Evolutionary conservation across 2,888 invertebrate species (phyloP).

Genomic region (Apamea anceps): DNA sequence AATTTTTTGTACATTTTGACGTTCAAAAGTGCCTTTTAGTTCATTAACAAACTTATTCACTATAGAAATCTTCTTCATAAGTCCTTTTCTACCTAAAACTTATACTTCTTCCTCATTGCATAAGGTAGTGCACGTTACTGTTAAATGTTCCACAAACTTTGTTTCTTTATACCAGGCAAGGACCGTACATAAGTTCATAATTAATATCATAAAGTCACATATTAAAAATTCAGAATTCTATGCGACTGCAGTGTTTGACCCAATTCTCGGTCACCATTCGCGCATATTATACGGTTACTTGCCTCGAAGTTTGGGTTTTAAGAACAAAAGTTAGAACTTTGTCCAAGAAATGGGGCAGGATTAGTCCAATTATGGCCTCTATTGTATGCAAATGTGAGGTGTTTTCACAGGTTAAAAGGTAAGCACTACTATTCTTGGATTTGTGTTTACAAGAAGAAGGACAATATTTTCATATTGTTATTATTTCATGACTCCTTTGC

Average conservation of each 20-base stretch:
- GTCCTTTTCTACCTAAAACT: not conserved
- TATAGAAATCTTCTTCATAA: too few relatives aligned
- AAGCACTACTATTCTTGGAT: not conserved
- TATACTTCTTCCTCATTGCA: not conserved
- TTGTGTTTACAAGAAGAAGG: not conserved
- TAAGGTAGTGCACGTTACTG: not conserved
- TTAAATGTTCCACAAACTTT: not conserved
- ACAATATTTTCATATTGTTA: not conserved
- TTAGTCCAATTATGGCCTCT: conserved; percentile 30
- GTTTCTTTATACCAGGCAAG: not conserved
- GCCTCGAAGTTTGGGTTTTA: conserved; percentile 52
- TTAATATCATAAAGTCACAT: conserved; percentile 1
- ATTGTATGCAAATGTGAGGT: conserved; percentile 22
- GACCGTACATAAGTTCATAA: conserved; percentile 4
- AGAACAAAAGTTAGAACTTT: conserved; percentile 55
- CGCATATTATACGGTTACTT: conserved; percentile 42
- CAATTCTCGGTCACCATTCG: conserved; percentile 42
- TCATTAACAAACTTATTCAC: not conserved
- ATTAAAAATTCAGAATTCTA: conserved; percentile 33
- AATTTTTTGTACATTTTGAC: too few relatives aligned
- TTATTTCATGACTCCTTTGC: not conserved
- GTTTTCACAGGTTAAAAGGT: not conserved
- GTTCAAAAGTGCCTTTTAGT: too few relatives aligned
- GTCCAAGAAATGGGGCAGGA: conserved; percentile 26
- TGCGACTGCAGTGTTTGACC: conserved; percentile 46